Conservation (phyloP, 2,888 invertebrate species). For the Cantharis rufa region DNA sequence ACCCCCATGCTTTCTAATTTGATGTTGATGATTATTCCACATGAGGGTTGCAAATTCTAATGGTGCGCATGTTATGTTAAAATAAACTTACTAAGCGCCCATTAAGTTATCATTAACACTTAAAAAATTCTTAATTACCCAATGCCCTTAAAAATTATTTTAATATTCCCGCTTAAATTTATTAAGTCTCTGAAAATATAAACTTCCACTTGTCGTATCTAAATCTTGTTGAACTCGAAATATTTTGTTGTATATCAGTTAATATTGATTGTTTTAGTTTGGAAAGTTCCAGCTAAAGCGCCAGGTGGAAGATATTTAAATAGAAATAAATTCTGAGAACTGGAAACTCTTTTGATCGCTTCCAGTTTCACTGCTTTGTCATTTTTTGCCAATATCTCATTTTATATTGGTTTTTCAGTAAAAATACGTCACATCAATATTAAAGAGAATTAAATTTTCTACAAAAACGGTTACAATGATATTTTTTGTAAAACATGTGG, state of each 20-base stretch:
- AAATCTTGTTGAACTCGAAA: not conserved
- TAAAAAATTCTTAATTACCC: not conserved
- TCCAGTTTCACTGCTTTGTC: not conserved
- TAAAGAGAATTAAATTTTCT: not conserved
- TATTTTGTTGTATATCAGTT: not conserved
- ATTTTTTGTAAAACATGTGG: not conserved
- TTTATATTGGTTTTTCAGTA: not conserved
- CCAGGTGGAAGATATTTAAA: not conserved
- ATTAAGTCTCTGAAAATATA: not conserved
- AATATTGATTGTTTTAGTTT: not conserved
- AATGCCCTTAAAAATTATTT: not conserved
- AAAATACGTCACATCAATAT: not conserved
- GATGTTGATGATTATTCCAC: slow-evolving; percentile 10
- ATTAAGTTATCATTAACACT: not conserved
- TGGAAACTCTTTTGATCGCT: not conserved
- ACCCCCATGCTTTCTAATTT: slow-evolving; percentile 14
- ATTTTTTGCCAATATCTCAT: not conserved
- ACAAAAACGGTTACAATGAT: not conserved
- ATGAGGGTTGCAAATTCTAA: not conserved
- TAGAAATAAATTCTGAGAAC: not conserved
- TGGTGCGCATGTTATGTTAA: not conserved
- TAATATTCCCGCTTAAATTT: not conserved
- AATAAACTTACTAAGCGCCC: not conserved
- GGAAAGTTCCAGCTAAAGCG: not conserved
- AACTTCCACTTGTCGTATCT: not conserved